Evolutionary conservation across 2,888 invertebrate genomes (phyloP).

Genomic region (Arrhopalites spinosus): DNA sequence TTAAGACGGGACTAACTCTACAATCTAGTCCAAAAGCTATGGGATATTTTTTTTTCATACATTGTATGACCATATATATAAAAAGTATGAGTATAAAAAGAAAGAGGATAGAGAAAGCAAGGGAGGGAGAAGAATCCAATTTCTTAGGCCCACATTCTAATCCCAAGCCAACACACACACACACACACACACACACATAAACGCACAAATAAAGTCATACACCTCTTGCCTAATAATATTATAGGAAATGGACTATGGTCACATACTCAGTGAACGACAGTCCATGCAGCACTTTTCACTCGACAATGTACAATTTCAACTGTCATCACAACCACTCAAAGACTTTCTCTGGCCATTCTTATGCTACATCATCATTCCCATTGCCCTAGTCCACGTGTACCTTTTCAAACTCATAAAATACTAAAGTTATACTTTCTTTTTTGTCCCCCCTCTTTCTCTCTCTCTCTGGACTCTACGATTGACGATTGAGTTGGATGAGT

Average conservation of each 20-base stretch:
- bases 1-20: slow-evolving; percentile 6
- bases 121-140: not conserved
- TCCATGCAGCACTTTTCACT: slow-evolving; percentile 13
- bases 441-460: not conserved
- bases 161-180: not conserved
- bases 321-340: slow-evolving; percentile 26
- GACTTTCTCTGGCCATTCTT: not conserved
- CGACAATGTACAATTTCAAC: slow-evolving; percentile 22
- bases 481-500: too few species aligned
- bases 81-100: slow-evolving; percentile 22
- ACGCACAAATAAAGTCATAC: too few species aligned
- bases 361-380: not conserved
- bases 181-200: too few species aligned
- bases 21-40: not conserved
- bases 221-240: too few species aligned
- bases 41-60: too few species aligned
- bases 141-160: slow-evolving; percentile 1
- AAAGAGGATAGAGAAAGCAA: not conserved
- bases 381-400: not conserved
- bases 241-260: not conserved
- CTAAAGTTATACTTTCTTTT: not conserved
- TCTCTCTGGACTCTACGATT: not conserved
- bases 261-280: slow-evolving; percentile 16
- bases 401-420: slow-evolving; percentile 25
- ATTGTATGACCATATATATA: too few species aligned